Percentiles rank a stretch among this genome's conserved stretches.
phyloP scores from a whole-genome alignment of 2,113 vertebrate species.

The Psammodynastes pulverulentus region DNA sequence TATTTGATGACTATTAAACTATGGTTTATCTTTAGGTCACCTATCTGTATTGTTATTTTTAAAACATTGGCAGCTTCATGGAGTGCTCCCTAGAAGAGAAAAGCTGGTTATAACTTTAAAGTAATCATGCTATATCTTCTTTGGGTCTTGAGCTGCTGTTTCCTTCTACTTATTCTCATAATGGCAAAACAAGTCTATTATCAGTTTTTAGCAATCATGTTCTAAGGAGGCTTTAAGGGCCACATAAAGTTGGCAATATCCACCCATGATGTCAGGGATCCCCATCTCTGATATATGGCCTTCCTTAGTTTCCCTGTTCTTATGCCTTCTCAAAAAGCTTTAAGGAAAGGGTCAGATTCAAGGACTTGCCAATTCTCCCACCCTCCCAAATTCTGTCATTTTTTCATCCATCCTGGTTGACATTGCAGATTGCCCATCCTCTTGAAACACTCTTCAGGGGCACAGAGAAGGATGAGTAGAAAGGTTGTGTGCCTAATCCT shows the following conservation, averaged over 20 bases:
- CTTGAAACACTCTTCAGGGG: not conserved
- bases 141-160: not conserved
- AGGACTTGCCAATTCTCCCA: not conserved
- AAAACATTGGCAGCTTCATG: not conserved
- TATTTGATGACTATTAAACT: not conserved
- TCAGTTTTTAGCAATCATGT: not conserved
- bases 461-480: not conserved
- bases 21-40: not conserved
- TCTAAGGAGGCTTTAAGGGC: not conserved
- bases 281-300: not conserved
- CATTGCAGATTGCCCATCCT: not conserved
- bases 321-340: not conserved
- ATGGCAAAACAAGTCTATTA: not conserved
- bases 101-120: not conserved
- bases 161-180: not conserved
- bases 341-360: not conserved
- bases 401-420: not conserved
- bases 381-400: not conserved
- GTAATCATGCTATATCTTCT: not conserved
- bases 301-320: not conserved
- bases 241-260: not conserved
- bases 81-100: not conserved
- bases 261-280: not conserved
- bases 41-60: not conserved
- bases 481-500: not conserved